Percentiles rank a stretch among this genome's conserved stretches.
These are phyloP conservation scores for Malurus splendens DNA, from an alignment of 2,797 vertebrate genomes.

Conservation along the genomic window DNA sequence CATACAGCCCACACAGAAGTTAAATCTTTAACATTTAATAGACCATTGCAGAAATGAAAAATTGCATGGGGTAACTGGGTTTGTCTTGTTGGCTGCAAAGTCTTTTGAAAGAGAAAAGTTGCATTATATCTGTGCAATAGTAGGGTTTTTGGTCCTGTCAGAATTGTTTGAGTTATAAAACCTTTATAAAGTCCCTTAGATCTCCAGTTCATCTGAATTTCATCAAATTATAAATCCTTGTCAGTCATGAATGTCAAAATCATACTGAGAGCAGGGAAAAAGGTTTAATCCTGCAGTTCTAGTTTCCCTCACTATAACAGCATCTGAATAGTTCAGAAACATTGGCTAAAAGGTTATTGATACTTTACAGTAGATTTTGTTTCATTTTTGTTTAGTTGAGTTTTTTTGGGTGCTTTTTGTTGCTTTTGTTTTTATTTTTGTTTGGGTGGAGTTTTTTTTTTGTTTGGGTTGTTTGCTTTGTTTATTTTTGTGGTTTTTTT, in stretches of 20 bases:
- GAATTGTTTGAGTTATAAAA: not conserved
- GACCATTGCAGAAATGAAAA: not conserved
- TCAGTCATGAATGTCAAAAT: not conserved
- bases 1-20: not conserved
- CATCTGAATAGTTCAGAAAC: not conserved
- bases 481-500: no score
- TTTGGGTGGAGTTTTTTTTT: rapidly evolving
- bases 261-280: not conserved
- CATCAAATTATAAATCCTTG: not conserved
- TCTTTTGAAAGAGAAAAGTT: not conserved
- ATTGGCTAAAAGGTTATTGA: not conserved
- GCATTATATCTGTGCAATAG: not conserved
- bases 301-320: not conserved
- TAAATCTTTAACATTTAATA: not conserved
- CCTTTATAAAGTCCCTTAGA: not conserved
- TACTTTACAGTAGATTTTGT: not conserved
- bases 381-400: not conserved
- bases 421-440: not conserved
- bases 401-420: not conserved
- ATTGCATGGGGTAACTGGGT: not conserved
- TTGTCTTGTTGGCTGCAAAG: not conserved
- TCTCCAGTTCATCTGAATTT: not conserved
- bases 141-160: not conserved
- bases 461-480: no score
- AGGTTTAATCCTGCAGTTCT: not conserved